These are phyloP conservation scores for Rhabdomys dilectus DNA, from an alignment of 2,113 vertebrate genomes.

Conservation along the genomic window DNA sequence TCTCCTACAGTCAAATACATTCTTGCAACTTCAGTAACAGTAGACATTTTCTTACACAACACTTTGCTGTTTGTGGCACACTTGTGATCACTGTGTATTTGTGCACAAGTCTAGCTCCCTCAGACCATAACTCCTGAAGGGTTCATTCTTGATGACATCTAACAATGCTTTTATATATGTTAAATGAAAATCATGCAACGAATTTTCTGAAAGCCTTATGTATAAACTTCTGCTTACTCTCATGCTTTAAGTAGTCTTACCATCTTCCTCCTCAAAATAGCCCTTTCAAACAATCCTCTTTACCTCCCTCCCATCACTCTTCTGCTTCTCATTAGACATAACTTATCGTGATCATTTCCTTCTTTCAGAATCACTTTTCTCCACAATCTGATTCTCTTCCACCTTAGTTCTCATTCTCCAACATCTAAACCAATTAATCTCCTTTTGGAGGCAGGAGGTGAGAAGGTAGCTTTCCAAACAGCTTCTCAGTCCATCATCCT, in stretches of 20 bases:
- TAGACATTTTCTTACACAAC: background rate
- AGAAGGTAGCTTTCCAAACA: background rate
- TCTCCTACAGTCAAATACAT: background rate
- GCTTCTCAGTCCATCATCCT: background rate
- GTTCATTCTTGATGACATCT: constrained; percentile 10
- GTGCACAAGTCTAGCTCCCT: constrained; percentile 31
- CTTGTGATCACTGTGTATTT: background rate
- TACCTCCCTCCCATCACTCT: background rate
- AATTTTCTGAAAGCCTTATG: constrained; percentile 48
- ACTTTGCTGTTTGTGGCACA: background rate
- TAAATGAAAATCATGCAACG: constrained; percentile 35
- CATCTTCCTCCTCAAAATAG: constrained; percentile 37
- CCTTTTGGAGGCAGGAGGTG: background rate
- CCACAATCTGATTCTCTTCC: background rate
- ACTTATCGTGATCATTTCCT: constrained; percentile 4
- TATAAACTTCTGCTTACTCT: constrained; percentile 56
- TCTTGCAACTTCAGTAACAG: constrained; percentile 43
- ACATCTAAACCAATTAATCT: background rate
- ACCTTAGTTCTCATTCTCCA: background rate
- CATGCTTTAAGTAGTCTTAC: constrained; percentile 14
- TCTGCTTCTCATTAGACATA: constrained; percentile 8
- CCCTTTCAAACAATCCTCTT: constrained; percentile 44
- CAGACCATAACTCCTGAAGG: constrained; percentile 35
- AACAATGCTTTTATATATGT: constrained; percentile 36
- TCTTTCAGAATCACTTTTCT: constrained; percentile 41